Conservation (phyloP, 2,113 vertebrate genomes). For the Melanotaenia duboulayi region DNA sequence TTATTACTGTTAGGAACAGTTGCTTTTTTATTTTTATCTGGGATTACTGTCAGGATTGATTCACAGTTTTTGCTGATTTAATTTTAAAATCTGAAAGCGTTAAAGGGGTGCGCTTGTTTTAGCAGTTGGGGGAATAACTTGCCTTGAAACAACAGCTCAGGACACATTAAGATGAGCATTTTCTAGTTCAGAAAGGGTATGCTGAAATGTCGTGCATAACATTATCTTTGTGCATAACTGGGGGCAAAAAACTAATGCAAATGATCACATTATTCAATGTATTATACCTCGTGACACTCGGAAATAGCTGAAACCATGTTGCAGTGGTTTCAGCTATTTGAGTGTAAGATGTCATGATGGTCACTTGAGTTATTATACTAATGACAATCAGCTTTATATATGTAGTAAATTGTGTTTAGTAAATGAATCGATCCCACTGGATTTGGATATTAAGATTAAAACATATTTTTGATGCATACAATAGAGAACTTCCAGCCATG, state of each 20-base stretch:
- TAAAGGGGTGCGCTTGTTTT: background rate
- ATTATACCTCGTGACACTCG: conserved; percentile 11
- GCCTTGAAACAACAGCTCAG: conserved; percentile 18
- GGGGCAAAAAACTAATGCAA: conserved; percentile 3
- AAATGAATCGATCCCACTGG: background rate
- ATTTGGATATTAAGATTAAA: background rate
- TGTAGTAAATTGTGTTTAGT: background rate
- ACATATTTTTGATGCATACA: conserved; percentile 41
- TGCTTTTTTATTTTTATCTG: background rate
- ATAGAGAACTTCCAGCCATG: conserved; percentile 71
- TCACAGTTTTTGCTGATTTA: background rate
- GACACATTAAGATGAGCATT: background rate
- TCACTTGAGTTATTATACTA: conserved; percentile 6
- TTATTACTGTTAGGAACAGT: conserved; percentile 7
- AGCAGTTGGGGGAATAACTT: background rate
- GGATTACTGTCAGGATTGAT: background rate
- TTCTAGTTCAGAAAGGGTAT: conserved; percentile 48
- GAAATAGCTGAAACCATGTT: background rate
- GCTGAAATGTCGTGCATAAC: conserved; percentile 56
- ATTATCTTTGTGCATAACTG: conserved; percentile 41
- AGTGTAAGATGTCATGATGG: background rate
- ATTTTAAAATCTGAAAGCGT: conserved; percentile 1
- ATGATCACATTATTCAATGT: conserved; percentile 46
- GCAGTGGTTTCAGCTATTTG: conserved; percentile 1
- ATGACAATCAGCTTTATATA: conserved; percentile 3